Evolutionary conservation across 2,797 vertebrate genomes (phyloP), one percentile per base, ranked within the genome.

Genomic region (Hydrophis major): DNA sequence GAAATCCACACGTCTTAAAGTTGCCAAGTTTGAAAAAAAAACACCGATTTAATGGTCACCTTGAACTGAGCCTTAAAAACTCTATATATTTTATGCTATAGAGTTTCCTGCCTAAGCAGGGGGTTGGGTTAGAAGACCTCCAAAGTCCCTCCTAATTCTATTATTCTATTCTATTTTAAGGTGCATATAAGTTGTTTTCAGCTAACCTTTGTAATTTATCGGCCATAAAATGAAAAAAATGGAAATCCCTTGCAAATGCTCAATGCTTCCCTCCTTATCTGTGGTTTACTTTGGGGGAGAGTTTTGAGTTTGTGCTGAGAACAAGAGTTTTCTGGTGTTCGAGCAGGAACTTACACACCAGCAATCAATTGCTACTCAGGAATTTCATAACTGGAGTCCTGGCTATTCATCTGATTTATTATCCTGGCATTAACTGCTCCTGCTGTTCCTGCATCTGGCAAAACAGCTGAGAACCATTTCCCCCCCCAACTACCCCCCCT

Each of bases 21-120:
- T 69, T 32, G 66, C n/a, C 66, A 74, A 3, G 69, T 74, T 74
- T 74, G 69, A 74, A 74, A 55, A 50, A 32, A 74, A 74, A 42
- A 42, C 16, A 37, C 16, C 8, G 20, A 22, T 42, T 11, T 78
- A 22, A 74, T 50, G n/a, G 14, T 59, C 42, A 57, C 18, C 37
- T 92, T 92, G 25, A 74, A 92, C 18, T 74, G 55, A 88, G 25
- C 61, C 78, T 61, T 91, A 78, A 22, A 57, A 74, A n/a, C 18
- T 59, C 18, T 59, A 8, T 25, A 60, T 60, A 57, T 60, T 60
- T 60, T 60, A 28, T 63, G 27, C 61, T 61, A 61, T 27, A 27
- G 25, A 25, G 8, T 61, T 27, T 61, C 25, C 25, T 61, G 8
- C 10, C 8, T 61, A 11, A 61, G 25, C 60, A 61, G 8, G 3